phyloP scores from a whole-genome alignment of 1,140 invertebrate species.

The Dendrolimus punctatus region DNA sequence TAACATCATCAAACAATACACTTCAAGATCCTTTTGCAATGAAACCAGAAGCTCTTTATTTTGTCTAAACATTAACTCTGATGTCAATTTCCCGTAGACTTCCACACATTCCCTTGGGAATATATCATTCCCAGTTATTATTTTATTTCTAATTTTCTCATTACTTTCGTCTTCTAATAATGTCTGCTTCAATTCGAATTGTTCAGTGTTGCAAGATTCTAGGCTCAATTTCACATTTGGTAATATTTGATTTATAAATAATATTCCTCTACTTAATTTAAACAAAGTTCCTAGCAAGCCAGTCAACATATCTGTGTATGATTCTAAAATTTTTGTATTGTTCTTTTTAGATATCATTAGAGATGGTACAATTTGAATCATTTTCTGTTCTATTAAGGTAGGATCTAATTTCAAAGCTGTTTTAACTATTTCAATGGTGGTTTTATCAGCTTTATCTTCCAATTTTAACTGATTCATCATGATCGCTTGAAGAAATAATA shows the following conservation, averaged over 20 bases:
- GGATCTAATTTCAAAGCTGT: constrained; percentile 51
- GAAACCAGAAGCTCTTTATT: constrained; percentile 48
- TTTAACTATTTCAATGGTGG: constrained; percentile 46
- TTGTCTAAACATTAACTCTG: constrained; percentile 57
- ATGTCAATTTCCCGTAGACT: constrained; percentile 46
- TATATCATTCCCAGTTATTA: constrained; percentile 42
- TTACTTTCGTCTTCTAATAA: constrained; percentile 25
- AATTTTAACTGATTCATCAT: constrained; percentile 51
- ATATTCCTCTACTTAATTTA: constrained; percentile 49
- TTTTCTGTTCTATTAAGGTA: constrained; percentile 44
- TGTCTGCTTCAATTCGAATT: constrained; percentile 49
- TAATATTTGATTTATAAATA: constrained; percentile 48
- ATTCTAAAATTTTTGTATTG: constrained; percentile 21
- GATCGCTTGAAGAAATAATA: constrained; percentile 41
- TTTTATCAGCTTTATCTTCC: constrained; percentile 52
- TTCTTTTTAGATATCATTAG: constrained; percentile 52
- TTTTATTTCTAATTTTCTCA: constrained; percentile 40
- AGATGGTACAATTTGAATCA: constrained; percentile 38
- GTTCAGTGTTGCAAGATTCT: constrained; percentile 44
- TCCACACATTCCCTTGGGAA: constrained; percentile 46
- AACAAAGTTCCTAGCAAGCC: constrained; percentile 48
- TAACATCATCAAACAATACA: constrained; percentile 43
- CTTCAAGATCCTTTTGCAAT: constrained; percentile 53
- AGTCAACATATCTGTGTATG: constrained; percentile 46
- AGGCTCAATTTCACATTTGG: constrained; percentile 39